Evolutionary conservation across 2,888 invertebrate species (phyloP), one percentile per base, ranked within the genome.

Genomic region (Aphodius granarius): DNA sequence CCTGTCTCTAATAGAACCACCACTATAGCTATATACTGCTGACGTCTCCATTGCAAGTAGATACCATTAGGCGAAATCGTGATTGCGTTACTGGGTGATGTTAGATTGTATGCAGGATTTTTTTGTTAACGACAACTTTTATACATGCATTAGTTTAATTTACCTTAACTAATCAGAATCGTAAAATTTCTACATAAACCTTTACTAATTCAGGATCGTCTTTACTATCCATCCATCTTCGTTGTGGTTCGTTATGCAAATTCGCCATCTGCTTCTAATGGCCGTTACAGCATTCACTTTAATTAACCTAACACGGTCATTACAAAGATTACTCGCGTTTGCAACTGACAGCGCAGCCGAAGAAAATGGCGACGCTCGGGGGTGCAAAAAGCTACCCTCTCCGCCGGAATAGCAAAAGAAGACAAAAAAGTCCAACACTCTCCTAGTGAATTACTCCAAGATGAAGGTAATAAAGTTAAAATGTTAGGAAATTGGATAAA

Each of bases 271-370:
- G 81, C 82, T 82, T 82, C 83, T 83, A 82, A 84, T 82, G 82
- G 83, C 82, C 81, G 82, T 82, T 82, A 83, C 82, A 43, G 13
- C 43, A 82, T 83, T 84, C 82, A 82, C 79, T 83, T 83, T 83
- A 84, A 84, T 84, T 83, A 83, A 83, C 83, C 82, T 81, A 43
- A 43, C 43, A 83, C 81, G 83, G 83, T 82, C 82, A 81, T 84
- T 84, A 83, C 79, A 79, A 83, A 83, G 83, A 83, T 83, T 83
- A 80, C 78, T 79, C 81, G 81, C 81, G 80, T 80, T 80, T 79
- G 75, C 5, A 16, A 23, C 16, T 17, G 19, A 20, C 68, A 68
- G 68, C 68, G 19, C 5, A 22, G 18, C 1, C 13, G 22, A 68
- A 68, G 21, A 22, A 68, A 68, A 68, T 68, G 20, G 68, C 9